Base-by-base conservation (phyloP, 2,888 invertebrate genomes). In the Drosophila rubida region DNA sequence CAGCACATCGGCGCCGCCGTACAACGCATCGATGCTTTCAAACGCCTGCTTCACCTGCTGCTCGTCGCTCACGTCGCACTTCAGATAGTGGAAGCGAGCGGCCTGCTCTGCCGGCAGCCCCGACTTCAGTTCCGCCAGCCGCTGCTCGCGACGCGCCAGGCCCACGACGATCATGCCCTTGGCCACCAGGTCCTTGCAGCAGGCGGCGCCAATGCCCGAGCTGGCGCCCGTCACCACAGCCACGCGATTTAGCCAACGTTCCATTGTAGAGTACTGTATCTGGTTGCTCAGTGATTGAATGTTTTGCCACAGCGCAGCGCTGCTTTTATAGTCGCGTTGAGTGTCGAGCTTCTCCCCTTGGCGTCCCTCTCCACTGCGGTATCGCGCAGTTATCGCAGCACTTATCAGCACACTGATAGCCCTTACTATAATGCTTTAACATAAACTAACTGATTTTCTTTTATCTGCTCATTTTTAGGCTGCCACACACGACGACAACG, bases 201-300 rank as follows among this genome's bases (percentile, higher is more conserved):
- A 89, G 4, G 92, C 92, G 0, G 92, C 92, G 9, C 94, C 94
- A 61, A 94, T 94, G 6, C 94, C 95, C 0, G 93, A 91, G 80
- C 94, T 94, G 16, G 94, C 94, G 4, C 94, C 95, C 0, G 94
- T 94, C 51, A 95, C 94, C 8, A 94, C 92, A 0, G 94, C 94
- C 0, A 93, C 93, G 81, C 93, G 93, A 61, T 93, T 94, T 0
- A 74, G 68, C 94, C 94, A 94, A 35, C 94, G 93, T 22, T 95
- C 93, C 93, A 93, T 93, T 39, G 8, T n/a, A n/a, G n/a, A n/a
- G n/a, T n/a, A n/a, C n/a, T n/a, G n/a, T n/a, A n/a, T n/a, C n/a
- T n/a, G n/a, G n/a, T n/a, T n/a, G n/a, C n/a, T n/a, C n/a, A n/a
- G n/a, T 37, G 0, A 13, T 35, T 49, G 22, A 22, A 1, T n/a